Conservation (phyloP, 2,888 invertebrate genomes). For the Hemicrepidius hirtus region DNA sequence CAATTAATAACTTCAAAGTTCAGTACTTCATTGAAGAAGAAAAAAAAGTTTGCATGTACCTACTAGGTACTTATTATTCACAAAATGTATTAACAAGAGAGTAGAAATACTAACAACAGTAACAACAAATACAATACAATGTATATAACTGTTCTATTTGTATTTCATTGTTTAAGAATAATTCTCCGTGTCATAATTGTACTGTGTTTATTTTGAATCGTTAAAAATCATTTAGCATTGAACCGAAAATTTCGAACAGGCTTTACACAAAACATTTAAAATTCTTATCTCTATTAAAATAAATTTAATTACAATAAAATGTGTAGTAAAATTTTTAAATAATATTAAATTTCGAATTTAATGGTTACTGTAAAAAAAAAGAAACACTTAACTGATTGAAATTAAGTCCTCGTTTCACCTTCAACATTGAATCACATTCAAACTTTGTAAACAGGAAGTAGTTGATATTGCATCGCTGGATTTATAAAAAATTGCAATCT, state of each 20-base stretch:
- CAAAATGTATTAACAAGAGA: neutral
- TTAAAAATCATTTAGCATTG: no score
- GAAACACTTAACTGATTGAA: no score
- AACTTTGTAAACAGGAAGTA: constrained; percentile 20
- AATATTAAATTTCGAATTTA: no score
- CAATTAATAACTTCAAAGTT: constrained; percentile 1
- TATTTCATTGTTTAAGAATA: neutral
- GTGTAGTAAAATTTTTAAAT: no score
- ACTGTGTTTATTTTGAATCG: no score
- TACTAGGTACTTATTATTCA: neutral
- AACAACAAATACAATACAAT: constrained; percentile 5
- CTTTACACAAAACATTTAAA: no score
- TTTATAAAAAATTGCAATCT: constrained; percentile 18
- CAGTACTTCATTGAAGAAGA: neutral
- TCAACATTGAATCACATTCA: neutral
- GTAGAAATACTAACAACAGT: constrained; percentile 1
- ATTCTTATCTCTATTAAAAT: no score
- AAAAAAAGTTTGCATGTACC: neutral
- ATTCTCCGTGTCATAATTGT: no score
- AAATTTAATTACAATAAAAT: no score
- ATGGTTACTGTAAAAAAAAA: no score
- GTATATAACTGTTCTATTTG: neutral
- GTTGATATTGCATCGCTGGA: constrained; percentile 7
- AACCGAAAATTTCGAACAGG: no score
- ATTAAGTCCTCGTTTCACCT: constrained; percentile 4